Conservation (phyloP, 2,888 invertebrate genomes). For the Athripsodes cinereus region DNA sequence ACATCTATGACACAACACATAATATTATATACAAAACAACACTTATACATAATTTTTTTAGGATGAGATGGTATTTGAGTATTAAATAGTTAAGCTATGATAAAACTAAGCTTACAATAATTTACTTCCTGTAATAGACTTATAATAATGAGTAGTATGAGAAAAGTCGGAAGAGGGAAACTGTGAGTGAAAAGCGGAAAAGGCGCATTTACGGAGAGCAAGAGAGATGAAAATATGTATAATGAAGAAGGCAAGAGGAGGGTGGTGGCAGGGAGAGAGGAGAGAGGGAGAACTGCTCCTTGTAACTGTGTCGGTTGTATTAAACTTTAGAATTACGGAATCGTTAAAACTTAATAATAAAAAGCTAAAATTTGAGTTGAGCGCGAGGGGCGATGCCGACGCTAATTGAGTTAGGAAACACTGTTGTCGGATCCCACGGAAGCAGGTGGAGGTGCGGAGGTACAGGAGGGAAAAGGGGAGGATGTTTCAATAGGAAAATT, state of each 20-base stretch:
- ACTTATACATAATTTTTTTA: no score
- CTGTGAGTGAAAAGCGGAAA: constrained; percentile 21
- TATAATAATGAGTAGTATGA: constrained; percentile 12
- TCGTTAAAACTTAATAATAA: constrained; percentile 29
- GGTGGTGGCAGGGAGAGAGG: constrained; percentile 11
- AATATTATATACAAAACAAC: no score
- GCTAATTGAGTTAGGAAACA: constrained; percentile 25
- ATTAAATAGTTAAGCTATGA: background rate
- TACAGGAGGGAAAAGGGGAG: background rate
- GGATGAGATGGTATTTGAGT: background rate
- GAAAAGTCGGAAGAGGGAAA: constrained; percentile 16
- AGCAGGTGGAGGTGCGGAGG: background rate
- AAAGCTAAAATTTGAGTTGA: constrained; percentile 27
- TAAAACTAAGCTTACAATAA: background rate
- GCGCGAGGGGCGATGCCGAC: constrained; percentile 16
- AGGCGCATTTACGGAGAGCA: constrained; percentile 15
- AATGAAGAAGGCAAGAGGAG: constrained; percentile 9
- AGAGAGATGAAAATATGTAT: constrained; percentile 16
- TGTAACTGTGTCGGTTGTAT: constrained; percentile 21
- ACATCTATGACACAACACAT: no score
- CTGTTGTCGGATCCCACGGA: background rate
- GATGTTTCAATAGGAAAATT: no score
- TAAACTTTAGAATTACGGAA: constrained; percentile 28
- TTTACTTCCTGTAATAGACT: constrained; percentile 6
- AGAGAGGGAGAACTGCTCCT: constrained; percentile 14